Evolutionary conservation across 64 coral and sea anemone species (phyloP), one percentile per base, ranked within the genome.

Genomic region (Pachyseris speciosa): DNA sequence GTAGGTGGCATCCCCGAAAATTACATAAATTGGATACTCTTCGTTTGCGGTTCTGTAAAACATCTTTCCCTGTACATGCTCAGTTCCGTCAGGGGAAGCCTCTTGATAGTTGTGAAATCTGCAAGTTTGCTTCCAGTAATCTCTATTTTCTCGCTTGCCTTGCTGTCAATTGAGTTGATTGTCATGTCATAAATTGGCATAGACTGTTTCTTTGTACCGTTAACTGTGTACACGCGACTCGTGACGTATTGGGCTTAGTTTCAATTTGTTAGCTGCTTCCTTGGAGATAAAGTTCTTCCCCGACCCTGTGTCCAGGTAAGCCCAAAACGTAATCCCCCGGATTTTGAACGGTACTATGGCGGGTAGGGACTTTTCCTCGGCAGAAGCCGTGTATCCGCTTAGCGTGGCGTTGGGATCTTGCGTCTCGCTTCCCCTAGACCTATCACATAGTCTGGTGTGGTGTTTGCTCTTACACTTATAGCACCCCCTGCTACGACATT

Each of bases 261-360:
- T 83, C 3, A 89, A 58, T 39, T 63, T 88, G 9, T 76, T 74
- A 5, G 61, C 41, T 7, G 86, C 92, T 10, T 84, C 76, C 25
- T 27, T 64, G 16, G 92, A 88, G n/a, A 94, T 74, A 27, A 89
- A 89, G 36, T 94, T 94, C 34, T 52, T 89, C 19, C 92, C 67
- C 16, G 86, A 89, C 34, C 85, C 78, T 0, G 85, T 84, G 59
- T 94, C 85, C 20, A 94, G 45, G 29, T 71, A 93, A 3, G 91
- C 84, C 91, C 91, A 93, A 9, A 80, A 51, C 47, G 74, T 87
- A 2, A 5, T 49, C 6, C 31, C 33, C 31, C 51, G 24, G 13
- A 93, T 44, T 63, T 77, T 52, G 4, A 87, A 20, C 0, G 91
- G 83, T 13, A 87, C 67, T 16, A 93, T 93, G 10, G 84, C 74